phyloP scores from a whole-genome alignment of 2,888 invertebrate genomes.

The Odontomyia ornata region DNA sequence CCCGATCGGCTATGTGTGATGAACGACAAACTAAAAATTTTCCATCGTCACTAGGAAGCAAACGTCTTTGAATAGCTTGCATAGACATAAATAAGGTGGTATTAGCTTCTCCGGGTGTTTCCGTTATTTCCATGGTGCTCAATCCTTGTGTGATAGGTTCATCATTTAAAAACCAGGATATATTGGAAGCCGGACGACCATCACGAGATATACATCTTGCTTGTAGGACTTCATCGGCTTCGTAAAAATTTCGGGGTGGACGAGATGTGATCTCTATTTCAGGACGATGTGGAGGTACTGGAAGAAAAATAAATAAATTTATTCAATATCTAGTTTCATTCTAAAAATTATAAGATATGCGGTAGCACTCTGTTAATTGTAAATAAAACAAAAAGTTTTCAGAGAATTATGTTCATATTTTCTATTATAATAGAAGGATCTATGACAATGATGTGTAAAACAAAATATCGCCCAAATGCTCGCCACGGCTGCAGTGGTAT shows the following conservation, averaged over 20 bases:
- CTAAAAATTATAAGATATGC: too few relatives aligned
- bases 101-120: slow-evolving; percentile 61
- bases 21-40: slow-evolving; percentile 73
- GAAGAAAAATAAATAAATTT: not conserved
- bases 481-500: too few relatives aligned
- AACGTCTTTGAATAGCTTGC: slow-evolving; percentile 71
- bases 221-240: slow-evolving; percentile 70
- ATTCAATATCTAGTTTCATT: too few relatives aligned
- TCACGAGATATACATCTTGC: slow-evolving; percentile 75
- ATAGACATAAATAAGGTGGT: slow-evolving; percentile 71
- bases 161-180: slow-evolving; percentile 77
- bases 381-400: too few relatives aligned
- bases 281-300: slow-evolving; percentile 61
- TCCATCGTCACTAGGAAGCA: slow-evolving; percentile 74
- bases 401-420: too few relatives aligned
- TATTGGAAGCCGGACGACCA: slow-evolving; percentile 79
- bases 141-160: slow-evolving; percentile 70
- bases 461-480: too few relatives aligned
- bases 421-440: too few relatives aligned
- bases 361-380: too few relatives aligned
- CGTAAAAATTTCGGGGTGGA: slow-evolving; percentile 56
- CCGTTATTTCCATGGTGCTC: slow-evolving; percentile 65
- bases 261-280: slow-evolving; percentile 57
- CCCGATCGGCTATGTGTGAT: slow-evolving; percentile 67
- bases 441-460: too few relatives aligned